phyloP scores from a whole-genome alignment of 2,797 vertebrate species.

The Coracias cyanogaster region DNA sequence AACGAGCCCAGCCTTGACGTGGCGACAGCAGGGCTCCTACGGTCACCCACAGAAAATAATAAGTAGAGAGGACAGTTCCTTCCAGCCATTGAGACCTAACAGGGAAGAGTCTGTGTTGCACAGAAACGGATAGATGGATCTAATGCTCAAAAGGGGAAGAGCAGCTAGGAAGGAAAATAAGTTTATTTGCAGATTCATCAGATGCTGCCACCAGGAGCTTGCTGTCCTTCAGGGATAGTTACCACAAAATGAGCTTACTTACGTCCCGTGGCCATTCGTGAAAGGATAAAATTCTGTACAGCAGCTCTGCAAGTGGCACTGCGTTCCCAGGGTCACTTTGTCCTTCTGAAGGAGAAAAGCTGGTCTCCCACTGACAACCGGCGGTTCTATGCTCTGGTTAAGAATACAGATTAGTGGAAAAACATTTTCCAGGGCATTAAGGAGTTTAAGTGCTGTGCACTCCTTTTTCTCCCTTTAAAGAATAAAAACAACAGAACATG shows the following conservation, averaged over 20 bases:
- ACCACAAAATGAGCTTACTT: neutral
- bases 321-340: neutral
- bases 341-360: neutral
- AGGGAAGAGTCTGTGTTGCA: neutral
- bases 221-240: neutral
- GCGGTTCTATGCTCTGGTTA: neutral
- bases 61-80: neutral
- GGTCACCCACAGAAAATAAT: fast-evolving
- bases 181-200: neutral
- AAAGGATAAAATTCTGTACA: neutral
- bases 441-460: neutral
- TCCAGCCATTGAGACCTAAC: neutral
- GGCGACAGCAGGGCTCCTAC: fast-evolving
- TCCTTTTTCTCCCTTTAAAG: neutral
- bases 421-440: neutral
- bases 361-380: constrained; percentile 15
- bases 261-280: neutral
- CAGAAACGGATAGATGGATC: neutral
- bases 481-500: neutral
- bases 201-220: neutral
- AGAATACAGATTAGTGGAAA: constrained; percentile 21
- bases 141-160: neutral
- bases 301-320: neutral
- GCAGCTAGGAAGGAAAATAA: neutral
- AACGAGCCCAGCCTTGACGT: too few relatives aligned